Evolutionary conservation across 2,888 invertebrate genomes (phyloP), one percentile per base, ranked within the genome.

Genomic region (Apodemia duryi): DNA sequence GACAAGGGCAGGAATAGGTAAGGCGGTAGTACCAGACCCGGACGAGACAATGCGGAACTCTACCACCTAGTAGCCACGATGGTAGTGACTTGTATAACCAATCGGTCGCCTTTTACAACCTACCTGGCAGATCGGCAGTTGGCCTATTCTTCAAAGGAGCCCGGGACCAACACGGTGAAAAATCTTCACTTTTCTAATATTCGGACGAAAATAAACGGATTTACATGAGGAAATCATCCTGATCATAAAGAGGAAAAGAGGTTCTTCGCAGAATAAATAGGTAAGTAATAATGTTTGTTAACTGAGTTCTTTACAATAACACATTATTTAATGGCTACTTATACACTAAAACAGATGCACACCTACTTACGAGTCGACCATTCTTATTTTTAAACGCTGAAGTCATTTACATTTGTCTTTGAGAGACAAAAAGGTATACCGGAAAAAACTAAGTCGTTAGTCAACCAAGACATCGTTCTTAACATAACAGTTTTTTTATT

Each of bases 381-480:
- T 67, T 73, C 72, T 75, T 73, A 54, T 73, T 75, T 74, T 75
- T 72, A 71, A 72, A 73, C 66, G 52, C 64, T 73, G 72, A 68
- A 73, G 65, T 72, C 73, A 75, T 70, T 68, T 69, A 67, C 67
- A 63, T 65, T 52, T 73, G 68, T 72, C 66, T 68, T 67, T 68
- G 62, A 61, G 64, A 69, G 63, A 68, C 63, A 66, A 68, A 66
- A 70, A 67, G 62, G 61, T 49, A 51, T 38, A 62, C 65, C 63
- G 41, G 51, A 61, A 46, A 57, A 62, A 46, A 62, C 62, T 28
- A 61, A 38, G 10, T 57, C 57, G 7, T 64, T 61, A 61, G 61
- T 64, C 64, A 64, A 57, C 57, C 52, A 7, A 29, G 32, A 29
- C 57, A 32, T 9, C 29, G 54, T 10, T 54, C 32, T 10, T 4